Base-by-base conservation (phyloP, 2,888 invertebrate species). In the Nomada ruficornis region DNA sequence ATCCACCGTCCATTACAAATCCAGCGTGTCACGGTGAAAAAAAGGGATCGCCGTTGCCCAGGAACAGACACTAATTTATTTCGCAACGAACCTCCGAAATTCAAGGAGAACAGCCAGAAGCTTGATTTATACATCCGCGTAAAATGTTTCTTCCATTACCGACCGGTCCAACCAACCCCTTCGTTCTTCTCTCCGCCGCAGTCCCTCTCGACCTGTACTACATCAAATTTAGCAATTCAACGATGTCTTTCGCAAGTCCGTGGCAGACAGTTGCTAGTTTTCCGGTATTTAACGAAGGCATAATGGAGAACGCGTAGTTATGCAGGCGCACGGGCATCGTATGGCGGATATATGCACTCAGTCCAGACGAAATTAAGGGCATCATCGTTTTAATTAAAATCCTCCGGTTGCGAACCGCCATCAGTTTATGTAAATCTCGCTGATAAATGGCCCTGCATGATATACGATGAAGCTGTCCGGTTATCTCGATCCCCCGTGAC, bases 311-410 rank as follows among this genome's bases (percentile, higher is more conserved):
- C 54, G 50, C n/a, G 54, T 55, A 64, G 75, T 82, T 87, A 71
- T 75, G 75, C 80, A 71, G 65, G 63, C 74, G 23, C 74, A 67
- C 74, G 84, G 63, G 59, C 72, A 60, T 59, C 57, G 42, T 4
- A 10, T 18, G 44, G 67, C 44, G 71, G 77, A 78, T 77, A 74
- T 77, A 73, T 67, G 64, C 80, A 62, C 44, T 44, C 74, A 60
- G 74, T 57, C 55, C 64, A 29, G 62, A 62, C 62, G 82, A 82
- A 86, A 86, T 86, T 82, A 86, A 84, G 80, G 80, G 85, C 86
- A 71, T 82, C 87, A 82, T 84, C 80, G 82, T 86, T 84, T 86
- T 86, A 86, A 86, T 86, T 86, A 86, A 84, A 87, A 87, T 63
- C 86, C 76, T 77, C 77, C 71, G 77, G 76, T 71, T 71, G 70